Base-by-base conservation (phyloP, 2,888 invertebrate species). In the Automeris io region DNA sequence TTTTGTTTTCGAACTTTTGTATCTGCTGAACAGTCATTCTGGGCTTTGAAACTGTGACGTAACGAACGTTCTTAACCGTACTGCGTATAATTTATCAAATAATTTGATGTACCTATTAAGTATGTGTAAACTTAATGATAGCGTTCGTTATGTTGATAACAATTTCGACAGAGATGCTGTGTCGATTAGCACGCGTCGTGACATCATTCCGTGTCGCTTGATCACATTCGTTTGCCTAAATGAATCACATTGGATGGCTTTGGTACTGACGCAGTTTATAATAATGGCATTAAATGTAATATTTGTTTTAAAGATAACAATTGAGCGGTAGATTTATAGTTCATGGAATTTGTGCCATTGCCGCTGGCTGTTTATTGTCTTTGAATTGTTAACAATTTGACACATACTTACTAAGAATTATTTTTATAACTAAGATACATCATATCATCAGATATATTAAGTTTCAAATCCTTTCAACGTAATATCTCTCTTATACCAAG, bases 1-100 rank as follows among this genome's bases (percentile, higher is more conserved):
- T 75, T 72, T 80, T 80, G 78, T 82, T 85, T 85, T 78, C 67
- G 62, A 78, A 78, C 76, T 77, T 81, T 83, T 82, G 83, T 82
- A 83, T 75, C 77, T 72, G 48, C 47, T 58, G 43, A 46, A 51
- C 51, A 37, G 66, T 68, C 65, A 68, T 70, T 63, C 60, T 61
- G 50, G 55, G 59, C 55, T 65, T 69, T 61, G 57, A 29, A 16
- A 29, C 55, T 51, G 59, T 68, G 65, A 74, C 79, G 77, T 80
- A 79, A 79, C 57, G 49, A 44, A 51, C 43, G 57, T 70, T 70
- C 67, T 70, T 74, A 65, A 66, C 68, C 65, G 68, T 64, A 70
- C 70, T 63, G 42, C 44, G 58, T 49, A 49, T 56, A 49, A 61
- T 66, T 70, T 67, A 66, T 64, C 59, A 52, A 47, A 44, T 46